Percentiles rank a stretch among this genome's conserved stretches.
These are phyloP conservation scores for Sandelia bainsii DNA, from an alignment of 2,797 vertebrate species.

Conservation along the genomic window DNA sequence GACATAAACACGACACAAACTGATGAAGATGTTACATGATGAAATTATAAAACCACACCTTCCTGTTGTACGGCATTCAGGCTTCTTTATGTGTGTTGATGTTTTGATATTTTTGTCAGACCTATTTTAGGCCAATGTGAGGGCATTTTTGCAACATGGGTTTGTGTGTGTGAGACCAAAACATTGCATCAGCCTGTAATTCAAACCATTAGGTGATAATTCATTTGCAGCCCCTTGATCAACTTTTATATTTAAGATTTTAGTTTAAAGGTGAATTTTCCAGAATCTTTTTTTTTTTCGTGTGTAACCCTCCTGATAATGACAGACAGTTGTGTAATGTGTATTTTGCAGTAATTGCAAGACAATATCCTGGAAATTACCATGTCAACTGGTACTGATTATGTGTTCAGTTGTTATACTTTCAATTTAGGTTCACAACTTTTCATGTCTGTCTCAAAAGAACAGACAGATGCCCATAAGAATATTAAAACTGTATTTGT, in stretches of 20 bases:
- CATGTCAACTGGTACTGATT: too few relatives aligned
- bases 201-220: not conserved
- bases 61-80: not conserved
- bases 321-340: too few relatives aligned
- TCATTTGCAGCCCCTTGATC: not conserved
- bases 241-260: not conserved
- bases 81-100: conserved; percentile 4
- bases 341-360: too few relatives aligned
- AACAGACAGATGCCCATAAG: too few relatives aligned
- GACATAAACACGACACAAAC: conserved; percentile 21
- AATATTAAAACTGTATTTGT: too few relatives aligned
- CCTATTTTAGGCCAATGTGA: not conserved
- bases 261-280: not conserved
- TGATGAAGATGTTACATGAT: not conserved
- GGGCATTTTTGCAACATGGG: not conserved
- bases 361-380: too few relatives aligned
- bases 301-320: too few relatives aligned
- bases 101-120: not conserved
- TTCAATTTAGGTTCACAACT: too few relatives aligned
- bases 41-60: conserved; percentile 17
- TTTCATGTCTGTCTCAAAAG: too few relatives aligned
- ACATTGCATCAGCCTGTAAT: not conserved
- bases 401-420: too few relatives aligned
- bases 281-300: too few relatives aligned
- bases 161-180: not conserved